Percentiles rank a stretch among this genome's conserved stretches.
phyloP scores from a whole-genome alignment of 2,113 vertebrate genomes.

The Pteronura brasiliensis region DNA sequence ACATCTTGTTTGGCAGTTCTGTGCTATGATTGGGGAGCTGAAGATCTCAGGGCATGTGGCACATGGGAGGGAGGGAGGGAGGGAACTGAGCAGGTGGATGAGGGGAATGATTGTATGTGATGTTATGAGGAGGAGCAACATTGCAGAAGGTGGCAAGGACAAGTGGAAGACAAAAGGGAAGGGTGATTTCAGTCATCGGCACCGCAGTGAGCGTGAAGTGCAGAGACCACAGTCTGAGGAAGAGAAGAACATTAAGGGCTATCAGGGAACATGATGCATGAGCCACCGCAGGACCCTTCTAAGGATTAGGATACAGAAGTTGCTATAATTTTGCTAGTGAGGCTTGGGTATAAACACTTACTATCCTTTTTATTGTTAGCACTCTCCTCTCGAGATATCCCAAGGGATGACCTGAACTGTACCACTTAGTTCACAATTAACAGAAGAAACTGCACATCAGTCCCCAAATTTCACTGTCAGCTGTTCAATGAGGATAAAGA shows the following conservation, averaged over 20 bases:
- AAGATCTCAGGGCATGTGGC: fast-evolving
- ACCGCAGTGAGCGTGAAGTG: no score
- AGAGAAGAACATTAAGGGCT: background rate
- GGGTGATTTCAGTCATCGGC: background rate
- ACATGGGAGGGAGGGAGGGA: background rate
- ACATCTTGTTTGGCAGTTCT: background rate
- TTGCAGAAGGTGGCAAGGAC: background rate
- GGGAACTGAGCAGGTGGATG: background rate
- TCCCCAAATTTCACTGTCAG: background rate
- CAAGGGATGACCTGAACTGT: background rate
- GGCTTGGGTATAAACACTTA: background rate
- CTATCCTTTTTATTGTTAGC: background rate
- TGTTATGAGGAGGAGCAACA: background rate
- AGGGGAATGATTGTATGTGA: background rate
- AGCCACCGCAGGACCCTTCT: background rate
- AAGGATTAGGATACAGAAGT: background rate
- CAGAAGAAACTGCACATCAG: background rate
- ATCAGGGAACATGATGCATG: background rate
- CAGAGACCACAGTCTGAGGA: no score
- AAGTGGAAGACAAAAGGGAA: background rate
- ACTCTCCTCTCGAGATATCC: background rate
- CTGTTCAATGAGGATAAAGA: background rate
- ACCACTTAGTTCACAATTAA: background rate
- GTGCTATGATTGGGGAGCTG: background rate
- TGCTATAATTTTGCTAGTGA: background rate